A percentile compares a stretch with the other conserved stretches of the same genome.
phyloP scores from a whole-genome alignment of 2,113 vertebrate genomes.

The Hepsetus odoe region DNA sequence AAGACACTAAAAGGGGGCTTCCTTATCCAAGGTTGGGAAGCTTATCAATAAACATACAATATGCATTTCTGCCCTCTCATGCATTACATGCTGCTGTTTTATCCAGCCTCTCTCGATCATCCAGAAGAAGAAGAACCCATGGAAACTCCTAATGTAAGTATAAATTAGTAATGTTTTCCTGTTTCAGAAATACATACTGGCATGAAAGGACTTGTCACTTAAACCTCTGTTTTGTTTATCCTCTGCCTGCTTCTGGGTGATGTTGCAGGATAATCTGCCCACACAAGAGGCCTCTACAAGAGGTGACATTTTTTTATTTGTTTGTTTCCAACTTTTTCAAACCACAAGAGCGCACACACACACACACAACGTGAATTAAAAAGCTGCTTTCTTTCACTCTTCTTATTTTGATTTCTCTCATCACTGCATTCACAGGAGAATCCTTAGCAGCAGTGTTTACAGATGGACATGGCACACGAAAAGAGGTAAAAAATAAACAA shows the following conservation, averaged over 20 bases:
- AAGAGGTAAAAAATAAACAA: neutral
- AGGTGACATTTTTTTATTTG: neutral
- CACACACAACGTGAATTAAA: too few species aligned
- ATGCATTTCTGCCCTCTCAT: neutral
- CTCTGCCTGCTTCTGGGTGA: neutral
- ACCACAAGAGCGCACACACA: neutral
- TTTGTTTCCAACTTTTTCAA: neutral
- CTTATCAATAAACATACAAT: too few species aligned
- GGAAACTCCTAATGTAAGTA: neutral
- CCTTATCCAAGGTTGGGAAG: too few species aligned
- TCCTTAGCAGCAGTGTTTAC: neutral
- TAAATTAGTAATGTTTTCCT: too few species aligned
- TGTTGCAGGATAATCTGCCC: neutral
- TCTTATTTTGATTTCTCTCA: neutral
- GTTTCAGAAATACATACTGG: too few species aligned
- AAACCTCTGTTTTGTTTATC: neutral
- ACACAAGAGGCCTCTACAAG: neutral
- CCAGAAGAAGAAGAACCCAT: neutral
- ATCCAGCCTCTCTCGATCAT: neutral
- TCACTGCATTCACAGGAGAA: neutral
- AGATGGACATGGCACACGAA: neutral
- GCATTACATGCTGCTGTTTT: neutral
- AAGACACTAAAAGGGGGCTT: too few species aligned
- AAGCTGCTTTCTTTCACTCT: neutral
- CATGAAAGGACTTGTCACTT: too few species aligned